These are phyloP conservation scores for Tupiocoris notatus DNA, from an alignment of 2,888 invertebrate genomes.

Conservation along the genomic window DNA sequence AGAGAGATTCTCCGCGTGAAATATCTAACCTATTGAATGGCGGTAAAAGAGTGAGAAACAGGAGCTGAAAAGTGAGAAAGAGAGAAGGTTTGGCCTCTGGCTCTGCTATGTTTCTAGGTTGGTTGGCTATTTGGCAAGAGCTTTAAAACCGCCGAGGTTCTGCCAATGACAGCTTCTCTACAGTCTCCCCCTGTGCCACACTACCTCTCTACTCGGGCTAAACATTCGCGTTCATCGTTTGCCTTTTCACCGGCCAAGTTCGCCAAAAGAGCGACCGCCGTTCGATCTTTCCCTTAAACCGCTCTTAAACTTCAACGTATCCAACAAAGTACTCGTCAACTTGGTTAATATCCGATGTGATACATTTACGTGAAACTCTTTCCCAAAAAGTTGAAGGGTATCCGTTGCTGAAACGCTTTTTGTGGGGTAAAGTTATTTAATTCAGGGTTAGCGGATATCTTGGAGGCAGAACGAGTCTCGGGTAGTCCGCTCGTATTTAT, in stretches of 20 bases:
- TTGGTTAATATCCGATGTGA: conserved; percentile 37
- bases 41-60: background rate
- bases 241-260: conserved; percentile 1
- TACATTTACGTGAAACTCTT: too few species aligned
- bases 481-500: too few species aligned
- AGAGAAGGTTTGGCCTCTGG: conserved; percentile 2
- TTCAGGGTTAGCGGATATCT: too few species aligned
- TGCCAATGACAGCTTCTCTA: conserved; percentile 42
- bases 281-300: background rate
- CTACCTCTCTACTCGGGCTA: background rate
- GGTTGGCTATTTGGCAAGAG: conserved; percentile 43
- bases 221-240: too few species aligned
- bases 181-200: background rate
- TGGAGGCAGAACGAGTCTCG: too few species aligned
- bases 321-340: conserved; percentile 13
- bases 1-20: conserved; percentile 11
- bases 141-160: conserved; percentile 15
- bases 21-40: conserved; percentile 33
- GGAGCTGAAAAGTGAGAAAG: background rate
- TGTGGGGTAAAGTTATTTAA: too few species aligned
- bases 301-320: background rate
- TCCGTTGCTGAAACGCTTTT: too few species aligned
- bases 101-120: conserved; percentile 35
- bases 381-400: too few species aligned
- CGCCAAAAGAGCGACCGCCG: background rate